phyloP scores from a whole-genome alignment of 1,140 invertebrate species.

The Anagrus nilaparvatae region DNA sequence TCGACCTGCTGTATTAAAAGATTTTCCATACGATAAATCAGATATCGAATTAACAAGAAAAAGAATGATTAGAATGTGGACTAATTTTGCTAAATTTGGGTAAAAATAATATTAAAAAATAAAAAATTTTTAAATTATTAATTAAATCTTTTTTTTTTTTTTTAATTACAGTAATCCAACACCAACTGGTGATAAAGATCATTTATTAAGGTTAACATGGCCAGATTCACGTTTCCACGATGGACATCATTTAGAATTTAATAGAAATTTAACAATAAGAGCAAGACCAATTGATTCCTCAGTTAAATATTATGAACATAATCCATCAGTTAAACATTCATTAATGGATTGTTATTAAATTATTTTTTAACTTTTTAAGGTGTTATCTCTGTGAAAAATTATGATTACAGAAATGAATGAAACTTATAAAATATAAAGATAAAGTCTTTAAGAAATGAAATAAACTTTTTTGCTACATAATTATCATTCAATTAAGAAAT shows the following conservation, averaged over 20 bases:
- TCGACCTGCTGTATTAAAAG: background rate
- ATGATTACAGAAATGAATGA: too few relatives aligned
- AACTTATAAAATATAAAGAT: too few relatives aligned
- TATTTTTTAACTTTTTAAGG: too few relatives aligned
- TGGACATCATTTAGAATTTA: constrained; percentile 5
- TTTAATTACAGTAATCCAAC: constrained; percentile 2
- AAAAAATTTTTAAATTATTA: background rate
- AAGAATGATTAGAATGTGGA: background rate
- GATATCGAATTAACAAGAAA: background rate
- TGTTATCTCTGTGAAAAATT: too few relatives aligned
- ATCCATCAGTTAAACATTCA: too few relatives aligned
- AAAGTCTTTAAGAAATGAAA: too few relatives aligned
- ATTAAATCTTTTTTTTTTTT: background rate
- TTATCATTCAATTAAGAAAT: too few relatives aligned
- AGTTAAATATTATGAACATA: background rate
- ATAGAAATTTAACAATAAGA: background rate
- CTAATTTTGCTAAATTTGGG: constrained; percentile 6
- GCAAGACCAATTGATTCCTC: background rate
- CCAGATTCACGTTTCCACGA: background rate
- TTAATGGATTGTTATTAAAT: too few relatives aligned
- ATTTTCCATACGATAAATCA: background rate
- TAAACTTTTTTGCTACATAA: too few relatives aligned
- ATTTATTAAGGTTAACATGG: background rate
- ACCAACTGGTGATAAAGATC: background rate
- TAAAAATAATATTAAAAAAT: background rate